These are phyloP conservation scores for Alauda arvensis DNA, from an alignment of 2,797 vertebrate species.

Conservation along the genomic window DNA sequence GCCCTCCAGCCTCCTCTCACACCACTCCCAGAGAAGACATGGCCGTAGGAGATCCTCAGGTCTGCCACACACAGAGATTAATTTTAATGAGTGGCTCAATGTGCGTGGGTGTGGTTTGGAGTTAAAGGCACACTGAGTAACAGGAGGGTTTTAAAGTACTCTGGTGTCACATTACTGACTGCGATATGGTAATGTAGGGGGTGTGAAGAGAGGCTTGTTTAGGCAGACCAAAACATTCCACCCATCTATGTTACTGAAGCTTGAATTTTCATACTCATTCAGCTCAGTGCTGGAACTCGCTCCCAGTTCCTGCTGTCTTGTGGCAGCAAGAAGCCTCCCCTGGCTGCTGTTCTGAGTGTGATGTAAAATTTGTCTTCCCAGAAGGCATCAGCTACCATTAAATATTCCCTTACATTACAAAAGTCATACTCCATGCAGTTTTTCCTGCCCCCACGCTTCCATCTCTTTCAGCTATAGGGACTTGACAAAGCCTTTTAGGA, in stretches of 20 bases:
- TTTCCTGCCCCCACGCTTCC: not conserved
- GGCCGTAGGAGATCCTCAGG: not conserved
- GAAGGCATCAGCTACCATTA: not conserved
- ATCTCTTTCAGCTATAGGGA: not conserved
- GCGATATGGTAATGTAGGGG: not conserved
- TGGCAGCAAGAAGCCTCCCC: not conserved
- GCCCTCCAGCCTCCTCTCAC: not conserved
- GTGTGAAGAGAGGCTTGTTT: not conserved
- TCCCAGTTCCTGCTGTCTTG: not conserved
- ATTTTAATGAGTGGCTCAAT: not conserved
- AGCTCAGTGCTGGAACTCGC: not conserved
- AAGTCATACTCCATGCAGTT: not conserved
- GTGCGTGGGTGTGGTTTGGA: not conserved
- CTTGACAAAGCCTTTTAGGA: not conserved
- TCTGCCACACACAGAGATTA: not conserved
- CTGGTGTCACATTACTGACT: not conserved
- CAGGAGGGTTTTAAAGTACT: not conserved
- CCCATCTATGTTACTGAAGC: not conserved
- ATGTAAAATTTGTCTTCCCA: not conserved
- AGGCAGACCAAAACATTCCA: not conserved
- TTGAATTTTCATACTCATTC: not conserved
- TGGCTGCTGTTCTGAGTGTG: rapidly evolving
- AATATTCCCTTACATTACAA: not conserved
- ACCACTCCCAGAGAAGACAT: rapidly evolving
- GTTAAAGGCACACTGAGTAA: not conserved